Base-by-base conservation (phyloP, 2,113 vertebrate species). In the Archilochus colubris region DNA sequence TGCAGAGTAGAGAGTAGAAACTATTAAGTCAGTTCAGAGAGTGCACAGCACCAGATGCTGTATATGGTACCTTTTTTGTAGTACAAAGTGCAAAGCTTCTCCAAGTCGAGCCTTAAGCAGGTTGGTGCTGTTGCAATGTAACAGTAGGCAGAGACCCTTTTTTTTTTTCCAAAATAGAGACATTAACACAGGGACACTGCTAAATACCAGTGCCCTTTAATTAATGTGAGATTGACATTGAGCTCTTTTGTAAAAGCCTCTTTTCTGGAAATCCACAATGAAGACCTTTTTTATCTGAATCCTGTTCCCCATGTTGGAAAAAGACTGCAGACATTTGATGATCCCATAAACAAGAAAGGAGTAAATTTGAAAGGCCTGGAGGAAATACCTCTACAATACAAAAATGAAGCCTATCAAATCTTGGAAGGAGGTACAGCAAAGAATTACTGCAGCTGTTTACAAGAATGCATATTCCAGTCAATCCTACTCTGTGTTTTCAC, bases 381-480 rank as follows among this genome's bases (percentile, higher is more conserved):
- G 98, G 98, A 99, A 97, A 97, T 98, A 84, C 98, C 97, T 9
- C 98, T 99, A n/a, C 98, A 98, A 91, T 99, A 99, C 85, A 99
- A 99, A 92, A 98, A 99, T 51, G 97, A 99, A 93, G 98, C 98
- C 11, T 99, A 98, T 66, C 98, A 98, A 86, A 99, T 99, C 92
- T 97, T 99, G 88, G 98, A 98, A 97, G 97, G 98, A 78, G 98
- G 97, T 17, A 87, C 98, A 14, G 98, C 98, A 33, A 98, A 98
- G 98, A 96, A 98, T 96, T 93, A 98, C 98, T 3, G 98, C 98
- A 40, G 98, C 98, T 73, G 98, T 98, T 7, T 96, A 98, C 17
- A 98, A 98, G 98, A 99, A 98, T 57, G 98, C 98, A 14, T 99
- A 99, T 91, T 99, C 98, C 70, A 98, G 98, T 68, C 98, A 98